Percentiles rank a stretch among this genome's conserved stretches.
Evolutionary conservation across 92 coral and sea anemone species (phyloP).

Genomic region (Epizoanthus illoricatus): DNA sequence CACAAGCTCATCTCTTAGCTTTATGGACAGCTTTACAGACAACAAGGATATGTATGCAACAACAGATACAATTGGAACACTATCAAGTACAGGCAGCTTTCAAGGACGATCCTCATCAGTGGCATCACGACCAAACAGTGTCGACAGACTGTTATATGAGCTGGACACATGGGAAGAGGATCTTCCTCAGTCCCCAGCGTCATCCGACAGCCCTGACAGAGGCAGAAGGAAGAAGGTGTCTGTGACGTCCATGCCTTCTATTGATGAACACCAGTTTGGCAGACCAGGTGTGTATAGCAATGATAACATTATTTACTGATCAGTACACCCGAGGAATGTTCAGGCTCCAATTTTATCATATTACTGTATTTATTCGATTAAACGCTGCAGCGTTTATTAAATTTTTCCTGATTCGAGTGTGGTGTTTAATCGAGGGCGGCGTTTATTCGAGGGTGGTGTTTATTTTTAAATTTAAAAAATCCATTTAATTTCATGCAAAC

Average conservation of each 20-base stretch:
- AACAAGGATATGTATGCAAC: conserved; percentile 61
- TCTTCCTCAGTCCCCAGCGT: neutral
- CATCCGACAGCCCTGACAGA: neutral
- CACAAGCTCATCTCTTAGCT: conserved; percentile 49
- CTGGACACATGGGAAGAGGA: conserved; percentile 63
- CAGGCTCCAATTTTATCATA: too few species aligned
- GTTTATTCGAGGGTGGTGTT: too few species aligned
- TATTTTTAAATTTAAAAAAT: too few species aligned
- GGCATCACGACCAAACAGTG: conserved; percentile 68
- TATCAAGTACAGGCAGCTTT: conserved; percentile 77
- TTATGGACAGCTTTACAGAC: conserved; percentile 69
- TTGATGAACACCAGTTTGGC: conserved; percentile 44
- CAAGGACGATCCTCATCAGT: conserved; percentile 58
- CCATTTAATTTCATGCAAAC: too few species aligned
- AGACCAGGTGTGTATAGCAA: neutral
- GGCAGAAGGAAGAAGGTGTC: conserved; percentile 51
- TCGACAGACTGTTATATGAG: conserved; percentile 74
- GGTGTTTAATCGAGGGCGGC: too few species aligned
- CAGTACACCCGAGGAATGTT: too few species aligned
- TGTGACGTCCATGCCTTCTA: conserved; percentile 47
- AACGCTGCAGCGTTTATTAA: too few species aligned
- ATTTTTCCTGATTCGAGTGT: too few species aligned
- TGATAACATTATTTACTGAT: too few species aligned
- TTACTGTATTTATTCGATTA: too few species aligned
- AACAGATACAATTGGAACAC: conserved; percentile 68